Evolutionary conservation across 2,113 vertebrate species (phyloP).

Genomic region (Aptenodytes patagonicus): DNA sequence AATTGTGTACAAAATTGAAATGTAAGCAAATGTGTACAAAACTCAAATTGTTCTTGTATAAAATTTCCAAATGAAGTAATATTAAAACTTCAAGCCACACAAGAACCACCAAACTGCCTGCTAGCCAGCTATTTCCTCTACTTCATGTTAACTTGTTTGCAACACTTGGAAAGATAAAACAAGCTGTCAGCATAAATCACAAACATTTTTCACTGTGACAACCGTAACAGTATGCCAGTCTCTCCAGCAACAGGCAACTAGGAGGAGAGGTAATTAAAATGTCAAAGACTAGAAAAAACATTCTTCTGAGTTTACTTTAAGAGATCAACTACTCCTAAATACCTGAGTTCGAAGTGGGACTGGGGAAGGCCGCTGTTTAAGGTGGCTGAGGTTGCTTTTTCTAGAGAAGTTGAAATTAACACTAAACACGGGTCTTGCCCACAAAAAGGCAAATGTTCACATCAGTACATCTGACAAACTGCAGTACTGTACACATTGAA

Average conservation of each 20-base stretch:
- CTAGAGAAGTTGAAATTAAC: not conserved
- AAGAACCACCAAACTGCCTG: not conserved
- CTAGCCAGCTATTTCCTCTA: constrained; percentile 1
- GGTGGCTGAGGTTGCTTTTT: not conserved
- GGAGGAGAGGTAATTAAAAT: constrained; percentile 2
- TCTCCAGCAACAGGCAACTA: not conserved
- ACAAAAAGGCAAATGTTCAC: not conserved
- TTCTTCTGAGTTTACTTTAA: not conserved
- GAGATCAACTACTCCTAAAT: not conserved
- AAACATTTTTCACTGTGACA: constrained; percentile 44
- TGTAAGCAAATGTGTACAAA: constrained; percentile 55
- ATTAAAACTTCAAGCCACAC: constrained; percentile 42
- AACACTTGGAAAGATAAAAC: constrained; percentile 46
- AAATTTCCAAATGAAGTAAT: constrained; percentile 61
- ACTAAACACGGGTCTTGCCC: not conserved
- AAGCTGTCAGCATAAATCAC: constrained; percentile 41
- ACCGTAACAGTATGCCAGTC: not conserved
- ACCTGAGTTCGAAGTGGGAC: not conserved
- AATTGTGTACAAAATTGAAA: constrained; percentile 59
- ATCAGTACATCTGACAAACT: not conserved
- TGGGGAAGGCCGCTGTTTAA: not conserved
- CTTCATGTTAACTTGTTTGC: constrained; percentile 26
- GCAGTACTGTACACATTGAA: not conserved
- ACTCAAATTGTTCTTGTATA: constrained; percentile 52
- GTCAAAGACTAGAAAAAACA: not conserved